Percentiles rank a stretch among this genome's conserved stretches.
Conservation (phyloP, 2,797 vertebrate species). For the Tokudaia muenninki region DNA sequence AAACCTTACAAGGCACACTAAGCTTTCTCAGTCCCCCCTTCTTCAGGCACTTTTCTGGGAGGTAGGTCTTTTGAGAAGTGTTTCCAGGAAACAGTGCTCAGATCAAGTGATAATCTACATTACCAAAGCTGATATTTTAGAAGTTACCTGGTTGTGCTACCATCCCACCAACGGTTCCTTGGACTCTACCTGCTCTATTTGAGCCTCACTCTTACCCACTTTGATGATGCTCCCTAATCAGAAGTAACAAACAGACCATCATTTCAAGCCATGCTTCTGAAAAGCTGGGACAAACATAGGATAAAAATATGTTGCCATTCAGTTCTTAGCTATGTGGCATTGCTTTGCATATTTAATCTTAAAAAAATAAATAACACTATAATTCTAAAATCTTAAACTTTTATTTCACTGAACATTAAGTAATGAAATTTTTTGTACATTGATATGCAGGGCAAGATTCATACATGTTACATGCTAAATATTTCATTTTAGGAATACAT, state of each 20-base stretch:
- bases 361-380: neutral
- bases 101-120: neutral
- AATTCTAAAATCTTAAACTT: neutral
- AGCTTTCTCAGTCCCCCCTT: neutral
- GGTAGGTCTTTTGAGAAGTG: neutral
- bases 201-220: neutral
- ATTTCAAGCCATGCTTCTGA: neutral
- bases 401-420: conserved; percentile 27
- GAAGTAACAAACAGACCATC: neutral
- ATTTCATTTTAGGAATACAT: neutral
- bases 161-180: neutral
- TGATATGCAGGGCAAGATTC: neutral
- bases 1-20: neutral
- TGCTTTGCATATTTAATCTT: neutral
- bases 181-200: neutral
- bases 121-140: neutral
- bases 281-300: neutral
- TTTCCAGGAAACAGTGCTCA: neutral
- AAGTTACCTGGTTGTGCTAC: neutral
- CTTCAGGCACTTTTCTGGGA: neutral
- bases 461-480: neutral
- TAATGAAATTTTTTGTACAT: neutral
- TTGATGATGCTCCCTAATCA: neutral
- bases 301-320: neutral
- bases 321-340: neutral